Percentiles rank a stretch among this genome's conserved stretches.
These are phyloP conservation scores for Synergus laeviventris DNA, from an alignment of 2,888 invertebrate species.

Conservation along the genomic window DNA sequence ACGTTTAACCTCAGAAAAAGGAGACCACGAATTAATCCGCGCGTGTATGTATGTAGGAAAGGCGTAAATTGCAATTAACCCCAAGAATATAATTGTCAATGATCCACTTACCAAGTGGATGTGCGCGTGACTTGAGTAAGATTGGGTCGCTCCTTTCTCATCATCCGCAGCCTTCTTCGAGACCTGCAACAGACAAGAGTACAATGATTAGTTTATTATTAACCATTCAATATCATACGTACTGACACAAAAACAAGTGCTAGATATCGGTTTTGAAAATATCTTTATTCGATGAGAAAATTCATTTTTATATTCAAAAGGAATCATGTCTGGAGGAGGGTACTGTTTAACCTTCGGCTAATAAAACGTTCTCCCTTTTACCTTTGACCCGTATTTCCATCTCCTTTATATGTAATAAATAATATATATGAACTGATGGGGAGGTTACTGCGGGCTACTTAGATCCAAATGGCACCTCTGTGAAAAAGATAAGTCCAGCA, in stretches of 20 bases:
- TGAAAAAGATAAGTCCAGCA: conserved; percentile 30
- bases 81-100: background rate
- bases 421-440: conserved; percentile 18
- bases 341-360: conserved; percentile 6
- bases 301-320: conserved; percentile 6
- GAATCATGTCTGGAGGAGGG: conserved; percentile 13
- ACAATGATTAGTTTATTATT: background rate
- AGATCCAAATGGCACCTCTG: conserved; percentile 29
- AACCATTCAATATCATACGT: background rate
- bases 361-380: conserved; percentile 11
- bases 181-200: background rate
- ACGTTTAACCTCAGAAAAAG: conserved; percentile 43
- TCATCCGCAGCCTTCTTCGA: background rate
- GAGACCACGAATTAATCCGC: conserved; percentile 24
- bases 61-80: conserved; percentile 27
- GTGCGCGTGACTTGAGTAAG: background rate
- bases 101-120: conserved; percentile 5
- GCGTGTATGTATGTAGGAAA: background rate
- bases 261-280: no score
- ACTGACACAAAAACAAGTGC: no score
- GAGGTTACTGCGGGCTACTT: conserved; percentile 37
- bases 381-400: conserved; percentile 33
- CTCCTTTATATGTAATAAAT: conserved; percentile 34
- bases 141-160: background rate
- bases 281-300: background rate